Percentiles rank a stretch among this genome's conserved stretches.
Evolutionary conservation across 1,140 invertebrate genomes (phyloP).

Genomic region (Patella vulgata): DNA sequence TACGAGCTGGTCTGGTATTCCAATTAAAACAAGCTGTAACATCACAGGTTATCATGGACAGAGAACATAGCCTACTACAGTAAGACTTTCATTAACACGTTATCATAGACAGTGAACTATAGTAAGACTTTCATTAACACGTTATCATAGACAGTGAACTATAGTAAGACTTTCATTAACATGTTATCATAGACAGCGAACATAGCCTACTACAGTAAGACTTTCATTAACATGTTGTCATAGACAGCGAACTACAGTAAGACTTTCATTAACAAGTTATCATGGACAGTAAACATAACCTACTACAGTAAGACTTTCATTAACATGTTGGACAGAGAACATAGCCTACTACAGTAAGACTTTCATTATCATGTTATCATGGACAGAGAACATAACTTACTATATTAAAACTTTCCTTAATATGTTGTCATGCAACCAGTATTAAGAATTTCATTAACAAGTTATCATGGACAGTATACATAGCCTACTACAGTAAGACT

Average conservation of each 20-base stretch:
- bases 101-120: no score
- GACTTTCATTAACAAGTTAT: neutral
- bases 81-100: constrained; percentile 3
- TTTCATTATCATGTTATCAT: neutral
- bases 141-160: no score
- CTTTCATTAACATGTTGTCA: neutral
- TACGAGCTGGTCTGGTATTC: constrained; percentile 85
- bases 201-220: constrained; percentile 63
- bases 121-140: constrained; percentile 17
- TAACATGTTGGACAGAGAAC: constrained; percentile 74
- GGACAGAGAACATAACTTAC: no score
- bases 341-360: constrained; percentile 58
- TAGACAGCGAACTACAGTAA: no score
- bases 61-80: constrained; percentile 72
- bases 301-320: constrained; percentile 27
- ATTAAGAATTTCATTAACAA: constrained; percentile 16
- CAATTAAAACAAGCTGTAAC: constrained; percentile 86
- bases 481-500: no score
- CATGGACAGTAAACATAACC: no score
- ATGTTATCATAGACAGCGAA: constrained; percentile 79
- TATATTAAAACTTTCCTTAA: constrained; percentile 20
- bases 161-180: constrained; percentile 41
- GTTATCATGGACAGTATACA: no score
- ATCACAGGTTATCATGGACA: constrained; percentile 76
- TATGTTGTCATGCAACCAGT: no score